These are phyloP conservation scores for Congeria kusceri DNA, from an alignment of 2,888 invertebrate genomes.

Conservation along the genomic window DNA sequence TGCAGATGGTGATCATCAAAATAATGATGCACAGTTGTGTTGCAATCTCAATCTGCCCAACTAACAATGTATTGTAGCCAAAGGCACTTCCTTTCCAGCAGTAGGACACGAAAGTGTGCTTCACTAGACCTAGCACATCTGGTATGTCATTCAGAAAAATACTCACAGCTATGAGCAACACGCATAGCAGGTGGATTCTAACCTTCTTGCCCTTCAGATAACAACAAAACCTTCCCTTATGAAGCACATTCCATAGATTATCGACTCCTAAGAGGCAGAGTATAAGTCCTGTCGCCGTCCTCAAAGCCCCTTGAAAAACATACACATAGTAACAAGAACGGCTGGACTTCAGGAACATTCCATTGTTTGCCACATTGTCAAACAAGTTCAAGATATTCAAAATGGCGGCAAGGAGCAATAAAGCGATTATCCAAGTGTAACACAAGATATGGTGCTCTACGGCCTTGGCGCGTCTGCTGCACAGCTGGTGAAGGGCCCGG, in stretches of 20 bases:
- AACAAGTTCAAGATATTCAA: constrained; percentile 29
- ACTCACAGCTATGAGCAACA: not conserved
- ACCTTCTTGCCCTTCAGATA: not conserved
- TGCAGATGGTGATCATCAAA: not conserved
- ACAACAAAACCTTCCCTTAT: not conserved
- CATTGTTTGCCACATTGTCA: constrained; percentile 11
- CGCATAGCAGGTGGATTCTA: constrained; percentile 3
- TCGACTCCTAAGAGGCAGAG: constrained; percentile 6
- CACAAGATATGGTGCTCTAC: constrained; percentile 13
- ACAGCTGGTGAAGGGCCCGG: constrained; percentile 6
- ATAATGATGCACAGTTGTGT: not conserved
- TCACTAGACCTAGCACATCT: constrained; percentile 2
- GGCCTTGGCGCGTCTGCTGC: not conserved
- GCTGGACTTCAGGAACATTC: constrained; percentile 14
- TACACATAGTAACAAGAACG: constrained; percentile 32
- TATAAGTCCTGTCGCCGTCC: not conserved
- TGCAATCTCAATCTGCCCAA: constrained; percentile 1
- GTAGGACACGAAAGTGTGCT: not conserved
- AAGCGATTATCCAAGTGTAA: constrained; percentile 19
- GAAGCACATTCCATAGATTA: not conserved
- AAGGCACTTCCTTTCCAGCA: constrained; percentile 37
- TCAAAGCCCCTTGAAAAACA: constrained; percentile 16
- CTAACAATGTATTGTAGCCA: constrained; percentile 12
- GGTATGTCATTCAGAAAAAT: constrained; percentile 23
- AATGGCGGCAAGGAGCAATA: constrained; percentile 16